Percentiles rank a stretch among this genome's conserved stretches.
phyloP scores from a whole-genome alignment of 2,113 vertebrate species.

The Cettia cetti region DNA sequence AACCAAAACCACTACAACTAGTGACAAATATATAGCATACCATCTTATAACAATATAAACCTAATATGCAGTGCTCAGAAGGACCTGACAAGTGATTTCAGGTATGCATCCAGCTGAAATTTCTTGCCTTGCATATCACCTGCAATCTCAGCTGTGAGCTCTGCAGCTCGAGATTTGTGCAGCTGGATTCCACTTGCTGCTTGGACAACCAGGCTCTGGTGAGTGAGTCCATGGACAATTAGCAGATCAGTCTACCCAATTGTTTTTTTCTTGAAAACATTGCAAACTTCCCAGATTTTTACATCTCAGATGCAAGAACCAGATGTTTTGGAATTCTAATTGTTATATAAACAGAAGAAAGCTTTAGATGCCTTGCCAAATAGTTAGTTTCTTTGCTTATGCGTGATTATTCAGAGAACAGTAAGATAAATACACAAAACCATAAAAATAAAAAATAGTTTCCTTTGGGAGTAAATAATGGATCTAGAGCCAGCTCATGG shows the following conservation, averaged over 20 bases:
- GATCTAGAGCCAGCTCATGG: not conserved
- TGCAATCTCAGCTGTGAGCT: not conserved
- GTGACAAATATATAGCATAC: not conserved
- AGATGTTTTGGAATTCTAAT: slow-evolving; percentile 11
- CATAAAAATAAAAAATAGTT: not conserved
- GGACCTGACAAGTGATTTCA: not conserved
- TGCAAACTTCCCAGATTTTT: not conserved
- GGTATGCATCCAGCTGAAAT: not conserved
- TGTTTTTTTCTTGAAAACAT: slow-evolving; percentile 3
- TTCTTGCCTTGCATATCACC: not conserved
- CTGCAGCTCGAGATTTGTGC: not conserved
- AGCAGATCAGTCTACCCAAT: not conserved
- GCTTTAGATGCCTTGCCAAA: not conserved
- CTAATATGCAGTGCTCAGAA: not conserved
- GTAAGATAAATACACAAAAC: not conserved
- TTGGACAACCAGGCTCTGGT: not conserved
- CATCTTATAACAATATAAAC: not conserved
- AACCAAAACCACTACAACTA: not conserved
- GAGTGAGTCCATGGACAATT: not conserved
- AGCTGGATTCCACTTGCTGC: not conserved
- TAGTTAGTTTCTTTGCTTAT: not conserved
- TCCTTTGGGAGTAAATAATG: not conserved
- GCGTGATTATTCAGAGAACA: not conserved
- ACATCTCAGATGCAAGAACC: not conserved
- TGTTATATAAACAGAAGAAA: not conserved